phyloP scores from a whole-genome alignment of 1,140 invertebrate species.

The Teleogryllus occipitalis region DNA sequence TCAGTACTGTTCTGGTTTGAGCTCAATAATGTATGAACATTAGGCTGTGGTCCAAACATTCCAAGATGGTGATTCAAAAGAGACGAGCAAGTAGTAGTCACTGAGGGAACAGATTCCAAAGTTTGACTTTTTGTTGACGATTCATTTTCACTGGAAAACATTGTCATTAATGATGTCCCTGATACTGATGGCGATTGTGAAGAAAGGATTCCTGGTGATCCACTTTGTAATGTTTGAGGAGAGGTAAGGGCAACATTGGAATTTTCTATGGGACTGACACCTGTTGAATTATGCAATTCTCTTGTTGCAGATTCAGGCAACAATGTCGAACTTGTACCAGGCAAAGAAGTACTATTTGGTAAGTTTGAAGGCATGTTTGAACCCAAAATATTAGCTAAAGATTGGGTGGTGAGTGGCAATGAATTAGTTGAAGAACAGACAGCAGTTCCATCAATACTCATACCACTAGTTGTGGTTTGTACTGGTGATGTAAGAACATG shows the following conservation, averaged over 20 bases:
- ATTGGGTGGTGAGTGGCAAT: neutral
- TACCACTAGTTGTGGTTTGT: neutral
- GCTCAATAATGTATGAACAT: neutral
- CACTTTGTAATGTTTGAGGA: too few relatives aligned
- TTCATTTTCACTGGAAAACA: neutral
- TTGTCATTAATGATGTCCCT: neutral
- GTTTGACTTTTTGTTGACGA: neutral
- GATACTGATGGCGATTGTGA: neutral
- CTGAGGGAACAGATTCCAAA: neutral
- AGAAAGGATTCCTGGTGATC: neutral
- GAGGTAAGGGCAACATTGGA: too few relatives aligned
- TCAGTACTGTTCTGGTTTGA: neutral
- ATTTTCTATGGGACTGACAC: too few relatives aligned
- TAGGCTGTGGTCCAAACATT: neutral
- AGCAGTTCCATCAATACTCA: neutral
- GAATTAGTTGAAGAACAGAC: too few relatives aligned
- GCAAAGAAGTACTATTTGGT: neutral
- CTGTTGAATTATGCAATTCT: neutral
- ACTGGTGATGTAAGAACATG: neutral
- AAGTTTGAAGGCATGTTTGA: neutral
- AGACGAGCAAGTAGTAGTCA: neutral
- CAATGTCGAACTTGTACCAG: too few relatives aligned
- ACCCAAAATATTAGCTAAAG: neutral
- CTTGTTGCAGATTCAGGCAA: neutral
- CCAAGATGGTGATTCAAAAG: neutral